Evolutionary conservation across 1,140 invertebrate species (phyloP), one percentile per base, ranked within the genome.

Genomic region (Delia radicum): DNA sequence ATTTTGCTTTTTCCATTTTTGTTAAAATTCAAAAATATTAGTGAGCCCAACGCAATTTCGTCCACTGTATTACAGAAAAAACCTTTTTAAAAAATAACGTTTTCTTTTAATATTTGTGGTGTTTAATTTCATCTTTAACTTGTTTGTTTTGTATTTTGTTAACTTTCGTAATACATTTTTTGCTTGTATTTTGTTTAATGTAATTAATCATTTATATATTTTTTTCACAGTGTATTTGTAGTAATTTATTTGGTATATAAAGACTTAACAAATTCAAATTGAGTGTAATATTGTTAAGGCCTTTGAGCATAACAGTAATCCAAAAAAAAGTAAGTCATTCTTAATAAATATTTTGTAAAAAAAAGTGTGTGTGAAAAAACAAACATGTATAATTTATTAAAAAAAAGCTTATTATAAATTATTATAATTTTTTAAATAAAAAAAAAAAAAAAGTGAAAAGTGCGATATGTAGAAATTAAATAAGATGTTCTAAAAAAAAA

Each of bases 211-310:
- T 42, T 42, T 42, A 42, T 42, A 15, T 42, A 10, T 27, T 63
- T 63, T 65, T 69, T 69, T 69, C 12, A 37, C 65, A 69, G 65
- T 69, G 65, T 69, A 69, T n/a, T 21, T 33, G 15, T 33, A 26
- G 65, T 33, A 69, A 69, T n/a, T 15, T n/a, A 33, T 33, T 33
- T 33, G 29, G 65, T 69, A 69, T 69, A 69, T 69, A 69, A 69
- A 69, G 65, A 37, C 65, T 69, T 33, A 69, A 31, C 29, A 33
- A 69, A 69, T 33, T 33, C 29, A 69, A 69, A 69, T 24, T 27
- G 65, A 69, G 29, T 33, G 37, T 24, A 69, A 69, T 69, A 69
- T 33, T 24, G 65, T 69, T 69, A 18, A 69, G 37, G 21, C 65
- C 31, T 69, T 48, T 48, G 48, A 48, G 48, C 46, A 7, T 27